Evolutionary conservation across 2,888 invertebrate species (phyloP).

Genomic region (Dasysyrphus tricinctus): DNA sequence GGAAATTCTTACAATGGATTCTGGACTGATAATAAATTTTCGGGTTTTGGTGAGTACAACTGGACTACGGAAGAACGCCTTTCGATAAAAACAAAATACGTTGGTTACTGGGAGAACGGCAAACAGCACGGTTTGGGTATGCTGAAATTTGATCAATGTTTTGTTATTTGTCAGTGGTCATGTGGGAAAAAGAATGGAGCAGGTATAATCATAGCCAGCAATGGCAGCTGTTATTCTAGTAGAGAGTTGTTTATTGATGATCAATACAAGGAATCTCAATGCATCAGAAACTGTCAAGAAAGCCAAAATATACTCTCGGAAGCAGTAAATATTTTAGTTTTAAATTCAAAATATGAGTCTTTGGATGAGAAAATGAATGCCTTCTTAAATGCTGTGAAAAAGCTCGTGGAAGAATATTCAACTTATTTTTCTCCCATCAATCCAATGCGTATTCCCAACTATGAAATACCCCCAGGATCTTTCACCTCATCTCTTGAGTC

Average conservation of each 20-base stretch:
- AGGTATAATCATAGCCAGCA: conserved; percentile 44
- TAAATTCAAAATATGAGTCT: background rate
- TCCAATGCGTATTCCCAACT: conserved; percentile 41
- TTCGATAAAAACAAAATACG: conserved; percentile 12
- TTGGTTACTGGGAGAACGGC: conserved; percentile 52
- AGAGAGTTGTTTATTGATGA: conserved; percentile 26
- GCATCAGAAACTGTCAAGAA: conserved; percentile 5
- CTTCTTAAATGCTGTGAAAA: background rate
- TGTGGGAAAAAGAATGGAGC: conserved; percentile 29
- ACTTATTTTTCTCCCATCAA: conserved; percentile 11
- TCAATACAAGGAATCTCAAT: conserved; percentile 7
- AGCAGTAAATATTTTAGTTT: background rate
- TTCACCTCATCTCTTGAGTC: background rate
- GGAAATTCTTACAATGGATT: conserved; percentile 44
- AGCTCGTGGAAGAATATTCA: conserved; percentile 3
- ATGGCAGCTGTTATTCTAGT: conserved; percentile 46
- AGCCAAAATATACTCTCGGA: conserved; percentile 4
- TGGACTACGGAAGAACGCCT: conserved; percentile 11
- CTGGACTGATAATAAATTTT: conserved; percentile 28
- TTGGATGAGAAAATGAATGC: background rate
- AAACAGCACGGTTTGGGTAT: conserved; percentile 32
- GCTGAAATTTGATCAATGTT: conserved; percentile 10
- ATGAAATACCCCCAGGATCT: conserved; percentile 19
- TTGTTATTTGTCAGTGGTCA: conserved; percentile 48
- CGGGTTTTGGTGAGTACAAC: conserved; percentile 46